These are phyloP conservation scores for Osmoderma eremita DNA, from an alignment of 2,888 invertebrate species.

Conservation along the genomic window DNA sequence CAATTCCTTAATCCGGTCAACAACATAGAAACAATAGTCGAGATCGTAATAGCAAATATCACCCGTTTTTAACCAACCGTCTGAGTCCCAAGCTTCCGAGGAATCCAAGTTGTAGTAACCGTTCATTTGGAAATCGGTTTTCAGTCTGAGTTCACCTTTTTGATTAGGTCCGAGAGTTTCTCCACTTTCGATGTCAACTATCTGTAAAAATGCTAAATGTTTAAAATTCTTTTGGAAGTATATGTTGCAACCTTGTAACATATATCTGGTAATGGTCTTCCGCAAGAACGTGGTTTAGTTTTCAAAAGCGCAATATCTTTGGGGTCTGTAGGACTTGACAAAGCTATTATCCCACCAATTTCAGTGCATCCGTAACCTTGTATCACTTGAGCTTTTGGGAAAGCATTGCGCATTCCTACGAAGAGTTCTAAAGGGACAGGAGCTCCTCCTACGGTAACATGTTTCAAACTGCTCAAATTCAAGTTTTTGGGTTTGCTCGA, in stretches of 20 bases:
- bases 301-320: conserved; percentile 53
- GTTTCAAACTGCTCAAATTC: conserved; percentile 54
- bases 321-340: conserved; percentile 51
- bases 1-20: conserved; percentile 66
- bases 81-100: conserved; percentile 61
- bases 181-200: conserved; percentile 62
- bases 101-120: conserved; percentile 65
- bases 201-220: conserved; percentile 59
- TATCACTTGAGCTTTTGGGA: conserved; percentile 57
- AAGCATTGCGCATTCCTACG: conserved; percentile 53
- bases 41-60: conserved; percentile 67
- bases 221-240: too few relatives aligned
- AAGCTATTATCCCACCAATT: conserved; percentile 53
- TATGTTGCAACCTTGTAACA: conserved; percentile 57
- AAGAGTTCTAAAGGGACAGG: conserved; percentile 52
- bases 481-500: conserved; percentile 56
- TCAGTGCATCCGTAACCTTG: conserved; percentile 60
- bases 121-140: conserved; percentile 59
- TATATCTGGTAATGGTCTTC: conserved; percentile 52
- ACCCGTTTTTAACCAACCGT: conserved; percentile 66
- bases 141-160: conserved; percentile 67
- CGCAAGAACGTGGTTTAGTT: conserved; percentile 55
- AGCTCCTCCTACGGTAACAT: conserved; percentile 55
- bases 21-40: conserved; percentile 63
- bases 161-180: conserved; percentile 63